Base-by-base conservation (phyloP, 2,888 invertebrate genomes). In the Amiota communis region DNA sequence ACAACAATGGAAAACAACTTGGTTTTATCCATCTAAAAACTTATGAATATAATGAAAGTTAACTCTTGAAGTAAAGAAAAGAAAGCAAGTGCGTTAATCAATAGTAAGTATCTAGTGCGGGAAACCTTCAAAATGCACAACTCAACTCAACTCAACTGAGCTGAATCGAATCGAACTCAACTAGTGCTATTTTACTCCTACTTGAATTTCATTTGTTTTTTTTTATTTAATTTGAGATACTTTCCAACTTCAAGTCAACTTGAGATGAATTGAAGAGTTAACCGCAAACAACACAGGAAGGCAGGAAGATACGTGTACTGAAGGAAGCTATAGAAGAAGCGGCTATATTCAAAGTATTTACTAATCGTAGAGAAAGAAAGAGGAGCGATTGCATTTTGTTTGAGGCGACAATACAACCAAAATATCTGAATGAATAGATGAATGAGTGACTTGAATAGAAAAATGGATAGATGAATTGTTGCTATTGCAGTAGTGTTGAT, bases 61-160 rank as follows among this genome's bases (percentile, higher is more conserved):
- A 36, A 36, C 36, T 36, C 2, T 36, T 2, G 6, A 36, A 81
- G 84, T 79, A 83, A 80, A 83, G 71, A 78, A 79, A 75, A 73
- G 80, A 80, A 79, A 36, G 17, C 59, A 59, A 59, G 59, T 59
- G 59, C 59, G 59, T 59, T 59, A 12, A 20, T 20, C 17, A 12
- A 53, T 36, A 83, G 77, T 23, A 23, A 23, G n/a, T 83, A 78
- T 77, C 80, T 78, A 80, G 82, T 59, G 46, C 70, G 51, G 51
- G 51, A 68, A 68, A 68, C 67, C 67, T 68, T 53, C 51, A 68
- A 68, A 53, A 53, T 68, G 67, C 67, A 63, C 63, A 36, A 15
- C 4, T 36, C 36, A 36, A 36, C 36, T 36, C 36, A 36, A 36
- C 36, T 36, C 36, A 23, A 23, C 23, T 23, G 23, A 23, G 23